Evolutionary conservation across 2,888 invertebrate genomes (phyloP).

Genomic region (Syrista parreyssii): DNA sequence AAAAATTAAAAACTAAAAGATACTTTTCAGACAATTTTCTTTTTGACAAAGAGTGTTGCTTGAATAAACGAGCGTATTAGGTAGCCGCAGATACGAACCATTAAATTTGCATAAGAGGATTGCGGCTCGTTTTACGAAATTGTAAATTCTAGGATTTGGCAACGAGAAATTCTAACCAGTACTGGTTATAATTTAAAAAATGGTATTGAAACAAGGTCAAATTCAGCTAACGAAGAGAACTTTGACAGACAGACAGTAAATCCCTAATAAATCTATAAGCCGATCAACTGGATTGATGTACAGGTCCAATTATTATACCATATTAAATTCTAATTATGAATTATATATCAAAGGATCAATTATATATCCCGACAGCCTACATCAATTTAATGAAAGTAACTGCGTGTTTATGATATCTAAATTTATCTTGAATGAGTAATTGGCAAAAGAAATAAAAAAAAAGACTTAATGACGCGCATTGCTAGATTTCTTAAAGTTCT

Average conservation of each 20-base stretch:
- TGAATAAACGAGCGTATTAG: background rate
- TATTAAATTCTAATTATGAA: background rate
- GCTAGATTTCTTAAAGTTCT: background rate
- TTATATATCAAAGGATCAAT: background rate
- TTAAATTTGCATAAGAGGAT: constrained; percentile 4
- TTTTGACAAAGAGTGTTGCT: background rate
- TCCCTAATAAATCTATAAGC: background rate
- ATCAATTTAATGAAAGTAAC: background rate
- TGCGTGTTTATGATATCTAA: background rate
- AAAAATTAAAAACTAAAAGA: background rate
- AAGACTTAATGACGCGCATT: background rate
- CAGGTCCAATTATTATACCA: background rate
- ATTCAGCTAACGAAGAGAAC: background rate
- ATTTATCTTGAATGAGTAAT: background rate
- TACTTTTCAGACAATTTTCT: background rate
- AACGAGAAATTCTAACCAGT: background rate
- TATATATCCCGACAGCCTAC: background rate
- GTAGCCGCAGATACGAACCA: background rate
- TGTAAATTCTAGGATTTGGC: background rate
- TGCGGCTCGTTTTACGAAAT: background rate
- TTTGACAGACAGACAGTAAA: background rate
- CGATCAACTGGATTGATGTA: background rate
- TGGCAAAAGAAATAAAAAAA: background rate
- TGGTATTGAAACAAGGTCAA: background rate
- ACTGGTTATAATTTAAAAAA: background rate